Evolutionary conservation across 1,140 invertebrate species (phyloP).

Genomic region (Branchinecta lynchi): DNA sequence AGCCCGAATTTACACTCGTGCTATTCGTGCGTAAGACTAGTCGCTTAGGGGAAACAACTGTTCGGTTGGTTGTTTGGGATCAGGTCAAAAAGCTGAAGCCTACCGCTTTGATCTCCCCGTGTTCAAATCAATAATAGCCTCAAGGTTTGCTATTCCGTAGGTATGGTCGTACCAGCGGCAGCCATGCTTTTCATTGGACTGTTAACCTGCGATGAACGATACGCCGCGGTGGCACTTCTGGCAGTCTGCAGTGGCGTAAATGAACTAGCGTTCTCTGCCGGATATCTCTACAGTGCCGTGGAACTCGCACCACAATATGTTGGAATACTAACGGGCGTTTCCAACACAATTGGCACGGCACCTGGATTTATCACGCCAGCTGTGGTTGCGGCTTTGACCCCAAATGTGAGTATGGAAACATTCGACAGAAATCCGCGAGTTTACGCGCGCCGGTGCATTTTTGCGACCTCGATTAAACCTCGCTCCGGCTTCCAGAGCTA

Average conservation of each 20-base stretch:
- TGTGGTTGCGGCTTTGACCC: constrained; percentile 25
- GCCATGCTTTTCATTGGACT: constrained; percentile 21
- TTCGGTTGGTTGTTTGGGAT: background rate
- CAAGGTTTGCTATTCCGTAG: constrained; percentile 20
- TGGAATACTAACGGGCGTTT: constrained; percentile 30
- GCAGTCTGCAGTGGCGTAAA: constrained; percentile 22
- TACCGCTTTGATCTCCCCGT: background rate
- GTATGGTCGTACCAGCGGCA: constrained; percentile 22
- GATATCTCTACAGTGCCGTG: constrained; percentile 26
- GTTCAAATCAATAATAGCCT: background rate
- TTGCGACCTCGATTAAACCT: too few species aligned
- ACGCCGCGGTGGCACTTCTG: constrained; percentile 22
- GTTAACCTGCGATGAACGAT: constrained; percentile 22
- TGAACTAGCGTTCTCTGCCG: constrained; percentile 27
- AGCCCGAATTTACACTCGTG: too few species aligned
- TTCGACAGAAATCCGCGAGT: background rate
- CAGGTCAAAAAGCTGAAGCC: background rate
- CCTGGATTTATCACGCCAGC: constrained; percentile 27
- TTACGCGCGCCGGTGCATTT: constrained; percentile 8
- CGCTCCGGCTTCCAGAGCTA: too few species aligned
- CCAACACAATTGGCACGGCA: constrained; percentile 30
- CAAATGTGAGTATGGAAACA: constrained; percentile 21
- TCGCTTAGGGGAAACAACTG: too few species aligned
- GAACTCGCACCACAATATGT: constrained; percentile 27
- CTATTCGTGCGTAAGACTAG: too few species aligned